Evolutionary conservation across 1,140 invertebrate genomes (phyloP), one percentile per base, ranked within the genome.

Genomic region (Monomorium pharaonis): DNA sequence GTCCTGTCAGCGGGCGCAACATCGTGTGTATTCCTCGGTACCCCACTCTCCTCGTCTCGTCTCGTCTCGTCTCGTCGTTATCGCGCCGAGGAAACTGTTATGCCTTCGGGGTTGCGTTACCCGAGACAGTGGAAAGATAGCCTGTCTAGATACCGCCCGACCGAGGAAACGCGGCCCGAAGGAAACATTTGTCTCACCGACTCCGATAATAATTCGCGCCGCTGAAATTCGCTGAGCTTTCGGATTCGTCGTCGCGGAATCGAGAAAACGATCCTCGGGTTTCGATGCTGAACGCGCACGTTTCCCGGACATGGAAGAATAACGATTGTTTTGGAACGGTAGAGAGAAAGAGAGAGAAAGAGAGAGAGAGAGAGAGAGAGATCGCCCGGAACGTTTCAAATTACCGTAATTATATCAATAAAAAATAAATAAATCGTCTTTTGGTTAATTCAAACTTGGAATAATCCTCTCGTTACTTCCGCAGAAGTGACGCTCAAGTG

Each of bases 61-160:
- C 37, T 74, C 77, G 56, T 47, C 69, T 67, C 74, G 85, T 51
- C 49, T 74, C 86, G 74, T 75, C 88, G 86, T 77, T 89, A 89
- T 89, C 88, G 47, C 77, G 33, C 21, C 51, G 70, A 60, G 74
- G 88, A 62, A 89, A 88, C 88, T 89, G 88, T 89, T 89, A 89
- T 81, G 88, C 88, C 87, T 89, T 24, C 67, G 72, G 86, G 88
- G 75, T 86, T 74, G 83, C 62, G 24, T 76, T 69, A 58, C 49
- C 14, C 86, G 30, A 78, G 83, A 88, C 87, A 70, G 33, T 65
- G 47, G 33, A 21, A 56, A 75, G 86, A 88, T 80, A 85, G 75
- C 83, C 72, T 60, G 67, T 67, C 58, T 80, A 76, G 75, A 88
- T 76, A 58, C 47, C 65, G n/a, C 63, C 76, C 65, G 18, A 54